Conservation (phyloP, 2,888 invertebrate genomes). For the Rhopalosiphum nymphaeae region DNA sequence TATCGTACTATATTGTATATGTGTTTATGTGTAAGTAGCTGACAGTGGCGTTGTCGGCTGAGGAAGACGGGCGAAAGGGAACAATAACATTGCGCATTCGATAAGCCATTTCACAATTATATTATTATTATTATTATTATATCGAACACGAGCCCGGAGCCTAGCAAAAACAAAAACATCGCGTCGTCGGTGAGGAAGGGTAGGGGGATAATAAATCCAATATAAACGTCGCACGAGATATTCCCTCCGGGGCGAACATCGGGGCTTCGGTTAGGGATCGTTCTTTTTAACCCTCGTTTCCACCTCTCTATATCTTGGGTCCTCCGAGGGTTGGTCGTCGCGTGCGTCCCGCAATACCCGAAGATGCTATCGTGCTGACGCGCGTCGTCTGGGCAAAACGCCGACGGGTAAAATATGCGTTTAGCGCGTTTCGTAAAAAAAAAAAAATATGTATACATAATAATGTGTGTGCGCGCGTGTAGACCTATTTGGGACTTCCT, state of each 20-base stretch:
- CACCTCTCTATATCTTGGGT: not conserved
- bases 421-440: not conserved
- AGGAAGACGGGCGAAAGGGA: not conserved
- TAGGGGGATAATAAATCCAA: conserved; percentile 28
- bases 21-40: not conserved
- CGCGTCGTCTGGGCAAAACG: not conserved
- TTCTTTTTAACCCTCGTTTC: not conserved
- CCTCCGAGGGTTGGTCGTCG: not conserved
- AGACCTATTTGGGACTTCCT: not conserved
- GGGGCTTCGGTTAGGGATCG: not conserved
- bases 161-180: not conserved
- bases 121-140: conserved; percentile 15
- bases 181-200: not conserved
- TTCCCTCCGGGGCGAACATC: conserved; percentile 22
- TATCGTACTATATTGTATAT: not conserved
- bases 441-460: not conserved
- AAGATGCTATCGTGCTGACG: conserved; percentile 38
- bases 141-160: not conserved
- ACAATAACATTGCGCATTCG: conserved; percentile 10
- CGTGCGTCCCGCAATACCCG: conserved; percentile 14
- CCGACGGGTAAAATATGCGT: conserved; percentile 2
- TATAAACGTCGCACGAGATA: conserved; percentile 36
- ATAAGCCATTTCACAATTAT: conserved; percentile 36
- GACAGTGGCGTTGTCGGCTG: not conserved
- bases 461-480: not conserved